These are phyloP conservation scores for Harpegnathos saltator DNA, from an alignment of 1,140 invertebrate genomes.

Conservation along the genomic window DNA sequence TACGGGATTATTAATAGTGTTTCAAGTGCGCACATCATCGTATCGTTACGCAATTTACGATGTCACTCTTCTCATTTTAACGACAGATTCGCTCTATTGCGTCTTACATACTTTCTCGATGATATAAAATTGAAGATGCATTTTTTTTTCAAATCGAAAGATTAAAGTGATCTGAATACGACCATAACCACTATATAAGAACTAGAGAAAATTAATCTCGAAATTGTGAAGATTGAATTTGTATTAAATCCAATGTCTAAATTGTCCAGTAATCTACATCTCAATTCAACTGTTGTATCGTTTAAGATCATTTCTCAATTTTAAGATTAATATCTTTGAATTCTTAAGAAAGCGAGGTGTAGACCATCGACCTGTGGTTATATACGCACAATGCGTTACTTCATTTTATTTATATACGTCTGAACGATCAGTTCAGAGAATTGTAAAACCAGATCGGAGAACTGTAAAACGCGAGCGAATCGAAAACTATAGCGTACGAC, in stretches of 20 bases:
- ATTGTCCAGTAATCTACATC: slow-evolving; percentile 12
- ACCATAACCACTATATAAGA: neutral
- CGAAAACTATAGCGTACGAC: neutral
- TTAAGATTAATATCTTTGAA: slow-evolving; percentile 20
- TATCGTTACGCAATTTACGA: slow-evolving; percentile 21
- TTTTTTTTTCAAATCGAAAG: neutral
- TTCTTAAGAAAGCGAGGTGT: slow-evolving; percentile 13
- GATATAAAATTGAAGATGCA: neutral
- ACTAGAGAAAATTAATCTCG: slow-evolving; percentile 16
- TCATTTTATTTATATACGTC: neutral
- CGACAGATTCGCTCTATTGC: slow-evolving; percentile 17
- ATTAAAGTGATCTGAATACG: neutral
- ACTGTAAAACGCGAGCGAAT: slow-evolving; percentile 6
- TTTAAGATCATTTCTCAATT: slow-evolving; percentile 4
- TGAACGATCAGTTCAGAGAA: slow-evolving; percentile 4
- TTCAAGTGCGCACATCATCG: slow-evolving; percentile 12
- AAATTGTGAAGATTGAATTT: slow-evolving; percentile 10
- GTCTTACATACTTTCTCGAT: slow-evolving; percentile 12
- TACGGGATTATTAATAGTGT: slow-evolving; percentile 10
- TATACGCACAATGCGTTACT: neutral
- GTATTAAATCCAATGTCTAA: slow-evolving; percentile 21
- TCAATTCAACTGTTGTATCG: slow-evolving; percentile 12
- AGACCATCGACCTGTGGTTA: neutral
- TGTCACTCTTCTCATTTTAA: neutral
- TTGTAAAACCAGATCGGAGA: slow-evolving; percentile 3